Evolutionary conservation across 92 coral and sea anemone genomes (phyloP).

Genomic region (Ricordea florida): DNA sequence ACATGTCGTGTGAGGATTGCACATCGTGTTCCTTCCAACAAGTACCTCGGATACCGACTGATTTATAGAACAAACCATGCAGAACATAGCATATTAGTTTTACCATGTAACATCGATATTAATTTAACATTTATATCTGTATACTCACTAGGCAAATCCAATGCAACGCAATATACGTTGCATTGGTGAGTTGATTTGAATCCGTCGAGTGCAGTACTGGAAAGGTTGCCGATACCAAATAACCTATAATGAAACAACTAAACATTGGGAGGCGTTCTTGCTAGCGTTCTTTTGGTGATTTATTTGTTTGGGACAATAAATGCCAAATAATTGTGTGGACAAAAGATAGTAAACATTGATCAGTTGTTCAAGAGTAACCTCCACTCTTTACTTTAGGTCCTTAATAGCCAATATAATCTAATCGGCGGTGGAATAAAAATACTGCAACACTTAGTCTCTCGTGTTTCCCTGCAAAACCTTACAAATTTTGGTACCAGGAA

Average conservation of each 20-base stretch:
- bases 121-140: background rate
- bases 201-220: constrained; percentile 20
- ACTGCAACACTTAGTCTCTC: background rate
- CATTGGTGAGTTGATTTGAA: constrained; percentile 15
- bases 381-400: background rate
- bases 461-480: background rate
- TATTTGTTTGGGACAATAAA: background rate
- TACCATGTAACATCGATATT: background rate
- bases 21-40: background rate
- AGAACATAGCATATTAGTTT: background rate
- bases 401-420: background rate
- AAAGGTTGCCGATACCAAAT: constrained; percentile 10
- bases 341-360: background rate
- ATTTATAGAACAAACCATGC: background rate
- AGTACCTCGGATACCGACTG: background rate
- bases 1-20: background rate
- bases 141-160: constrained; percentile 18
- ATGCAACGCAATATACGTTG: constrained; percentile 10
- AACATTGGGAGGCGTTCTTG: background rate
- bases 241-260: background rate
- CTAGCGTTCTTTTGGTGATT: background rate
- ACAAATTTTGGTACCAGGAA: background rate
- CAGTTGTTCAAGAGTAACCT: background rate
- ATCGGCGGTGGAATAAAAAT: background rate
- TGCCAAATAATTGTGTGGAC: background rate